phyloP scores from a whole-genome alignment of 2,113 vertebrate genomes.

The Acanthisitta chloris region DNA sequence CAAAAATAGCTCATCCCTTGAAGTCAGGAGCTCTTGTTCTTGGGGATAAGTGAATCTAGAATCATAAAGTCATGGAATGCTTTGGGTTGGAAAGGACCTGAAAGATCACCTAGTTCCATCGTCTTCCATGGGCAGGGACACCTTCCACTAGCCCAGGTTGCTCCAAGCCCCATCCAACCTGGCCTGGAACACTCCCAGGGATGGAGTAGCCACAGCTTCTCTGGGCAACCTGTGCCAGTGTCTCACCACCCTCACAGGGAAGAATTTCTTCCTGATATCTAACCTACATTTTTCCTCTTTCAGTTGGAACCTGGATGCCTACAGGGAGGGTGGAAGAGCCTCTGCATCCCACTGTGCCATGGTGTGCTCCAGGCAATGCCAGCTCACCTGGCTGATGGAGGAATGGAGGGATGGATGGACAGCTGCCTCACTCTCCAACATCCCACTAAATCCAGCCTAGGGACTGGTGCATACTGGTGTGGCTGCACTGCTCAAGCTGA shows the following conservation, averaged over 20 bases:
- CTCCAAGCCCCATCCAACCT: no score
- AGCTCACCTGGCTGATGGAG: fast-evolving
- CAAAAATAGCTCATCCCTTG: neutral
- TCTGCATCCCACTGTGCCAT: neutral
- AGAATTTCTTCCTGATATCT: neutral
- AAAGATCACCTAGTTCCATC: neutral
- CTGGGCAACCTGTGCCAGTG: neutral
- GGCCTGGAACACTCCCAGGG: neutral
- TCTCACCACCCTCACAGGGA: neutral
- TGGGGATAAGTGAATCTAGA: neutral
- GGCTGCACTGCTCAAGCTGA: fast-evolving
- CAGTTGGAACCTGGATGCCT: neutral
- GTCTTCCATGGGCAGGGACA: neutral
- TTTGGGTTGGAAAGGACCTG: neutral
- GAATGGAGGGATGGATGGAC: fast-evolving
- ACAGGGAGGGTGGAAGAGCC: neutral
- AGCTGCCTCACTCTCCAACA: fast-evolving
- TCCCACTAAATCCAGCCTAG: neutral
- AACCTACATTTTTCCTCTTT: neutral
- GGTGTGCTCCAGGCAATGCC: neutral
- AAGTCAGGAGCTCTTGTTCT: neutral
- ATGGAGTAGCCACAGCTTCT: neutral
- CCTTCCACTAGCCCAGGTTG: neutral
- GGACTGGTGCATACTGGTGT: neutral
- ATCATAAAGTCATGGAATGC: neutral